Evolutionary conservation across 2,797 vertebrate genomes (phyloP).

Genomic region (Diplodus sargus): DNA sequence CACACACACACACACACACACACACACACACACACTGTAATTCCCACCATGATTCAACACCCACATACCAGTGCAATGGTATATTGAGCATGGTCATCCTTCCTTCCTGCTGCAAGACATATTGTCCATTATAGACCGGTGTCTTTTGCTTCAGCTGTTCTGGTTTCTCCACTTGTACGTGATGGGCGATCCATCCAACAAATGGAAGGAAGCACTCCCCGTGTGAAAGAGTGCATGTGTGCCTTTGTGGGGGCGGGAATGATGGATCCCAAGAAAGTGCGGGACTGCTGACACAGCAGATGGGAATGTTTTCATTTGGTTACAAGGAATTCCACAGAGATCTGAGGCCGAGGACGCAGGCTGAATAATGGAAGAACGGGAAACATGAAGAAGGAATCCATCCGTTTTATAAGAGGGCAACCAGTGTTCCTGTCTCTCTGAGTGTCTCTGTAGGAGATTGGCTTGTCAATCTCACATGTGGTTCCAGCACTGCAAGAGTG

Average conservation of each 20-base stretch:
- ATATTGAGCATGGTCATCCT: conserved; percentile 43
- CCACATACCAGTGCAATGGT: conserved; percentile 53
- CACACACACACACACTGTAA: conserved; percentile 20
- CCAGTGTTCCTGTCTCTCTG: conserved; percentile 43
- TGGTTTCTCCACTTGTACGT: conserved; percentile 55
- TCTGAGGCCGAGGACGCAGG: conserved; percentile 49
- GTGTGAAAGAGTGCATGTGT: conserved; percentile 31
- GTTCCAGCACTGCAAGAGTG: conserved; percentile 36
- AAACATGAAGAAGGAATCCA: conserved; percentile 43
- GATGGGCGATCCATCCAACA: conserved; percentile 54
- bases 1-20: conserved; percentile 18
- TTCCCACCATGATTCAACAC: conserved; percentile 44
- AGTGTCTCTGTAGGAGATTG: conserved; percentile 38
- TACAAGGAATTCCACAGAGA: conserved; percentile 68
- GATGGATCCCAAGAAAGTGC: conserved; percentile 68
- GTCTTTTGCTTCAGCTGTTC: conserved; percentile 72
- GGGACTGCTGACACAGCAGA: conserved; percentile 76
- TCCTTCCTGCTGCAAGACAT: conserved; percentile 64
- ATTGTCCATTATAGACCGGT: conserved; percentile 48
- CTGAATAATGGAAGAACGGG: conserved; percentile 48
- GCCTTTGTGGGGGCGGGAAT: conserved; percentile 60
- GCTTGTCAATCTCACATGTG: conserved; percentile 59
- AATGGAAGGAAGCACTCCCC: conserved; percentile 54
- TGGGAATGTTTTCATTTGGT: conserved; percentile 80
- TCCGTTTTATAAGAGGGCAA: conserved; percentile 50